Percentiles rank a stretch among this genome's conserved stretches.
Evolutionary conservation across 2,797 vertebrate genomes (phyloP).

Genomic region (Acanthiza pusilla): DNA sequence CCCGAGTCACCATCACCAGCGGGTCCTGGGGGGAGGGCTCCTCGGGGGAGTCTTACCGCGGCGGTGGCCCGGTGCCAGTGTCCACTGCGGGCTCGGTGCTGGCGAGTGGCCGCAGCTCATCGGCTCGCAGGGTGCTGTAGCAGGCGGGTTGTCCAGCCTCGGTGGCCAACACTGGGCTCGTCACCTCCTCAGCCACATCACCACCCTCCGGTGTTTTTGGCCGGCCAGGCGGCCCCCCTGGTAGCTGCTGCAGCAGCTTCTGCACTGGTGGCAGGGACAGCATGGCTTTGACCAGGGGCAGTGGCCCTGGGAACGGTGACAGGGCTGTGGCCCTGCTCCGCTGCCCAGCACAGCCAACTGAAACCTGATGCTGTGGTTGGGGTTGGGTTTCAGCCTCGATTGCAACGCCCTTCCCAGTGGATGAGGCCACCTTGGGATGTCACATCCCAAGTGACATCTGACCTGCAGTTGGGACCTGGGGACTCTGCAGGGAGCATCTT

Average conservation of each 20-base stretch:
- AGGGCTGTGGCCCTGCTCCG: not conserved
- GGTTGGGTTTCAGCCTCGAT: not conserved
- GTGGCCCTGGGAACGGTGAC: not conserved
- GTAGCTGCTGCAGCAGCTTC: constrained; percentile 87
- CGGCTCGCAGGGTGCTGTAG: constrained; percentile 88
- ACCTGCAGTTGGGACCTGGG: not conserved
- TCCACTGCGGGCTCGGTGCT: constrained; percentile 47
- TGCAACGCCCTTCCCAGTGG: rapidly evolving
- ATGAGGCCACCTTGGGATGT: not conserved
- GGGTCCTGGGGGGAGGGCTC: not conserved
- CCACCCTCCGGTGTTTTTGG: constrained; percentile 71
- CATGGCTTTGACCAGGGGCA: not conserved
- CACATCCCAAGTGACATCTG: not conserved
- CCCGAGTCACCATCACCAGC: not conserved
- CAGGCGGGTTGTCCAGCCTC: constrained; percentile 81
- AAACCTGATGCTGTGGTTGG: constrained; percentile 8
- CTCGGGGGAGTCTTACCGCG: constrained; percentile 78
- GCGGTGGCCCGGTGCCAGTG: constrained; percentile 66
- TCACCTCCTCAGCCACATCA: constrained; percentile 75
- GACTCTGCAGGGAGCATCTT: not conserved
- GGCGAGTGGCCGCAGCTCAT: constrained; percentile 86
- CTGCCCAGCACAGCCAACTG: not conserved
- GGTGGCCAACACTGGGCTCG: constrained; percentile 85
- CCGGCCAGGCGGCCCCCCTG: constrained; percentile 67
- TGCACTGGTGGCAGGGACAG: constrained; percentile 83